Base-by-base conservation (phyloP, 2,113 vertebrate species). In the Cynocephalus volans region DNA sequence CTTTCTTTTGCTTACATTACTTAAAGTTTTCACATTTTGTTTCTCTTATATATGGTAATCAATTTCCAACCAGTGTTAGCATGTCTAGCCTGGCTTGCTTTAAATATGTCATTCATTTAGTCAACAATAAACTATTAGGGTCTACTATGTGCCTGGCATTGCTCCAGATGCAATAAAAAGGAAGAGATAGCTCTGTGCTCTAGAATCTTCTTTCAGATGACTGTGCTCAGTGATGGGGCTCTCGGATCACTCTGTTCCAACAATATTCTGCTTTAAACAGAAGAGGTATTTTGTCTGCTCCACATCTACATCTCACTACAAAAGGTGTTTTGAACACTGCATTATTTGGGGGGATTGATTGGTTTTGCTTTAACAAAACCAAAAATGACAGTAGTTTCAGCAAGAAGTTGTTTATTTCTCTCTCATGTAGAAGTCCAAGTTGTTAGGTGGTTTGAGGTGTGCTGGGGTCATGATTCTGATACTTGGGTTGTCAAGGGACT, bases 1-100 rank as follows among this genome's bases (percentile, higher is more conserved):
- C 21, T 83, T 90, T 93, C 67, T 95, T 65, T 72, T 62, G 31
- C 23, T 93, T 72, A 64, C 14, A 52, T 54, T 93, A 54, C 65
- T 86, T 73, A 50, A 83, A 64, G 21, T 82, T 93, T 91, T 26
- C 85, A 52, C 26, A 50, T 65, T 85, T 80, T 85, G 33, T 81
- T 81, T 93, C 18, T 65, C 64, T 89, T 41, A 76, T 73, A 83
- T 62, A 64, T 56, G 52, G 36, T 36, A 69, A 41, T 83, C 75
- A 41, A 26, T 77, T 75, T 87, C 58, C 14, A 54, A 3, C 6
- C 15, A 33, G 67, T 76, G 54, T 75, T 28, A 48, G 45, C 24
- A 24, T 58, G 9, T 8, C 70, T 91, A 67, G 15, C n/a, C 41
- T 82, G 64, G 12, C 8, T 92, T 93, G 15, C n/a, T 97, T 48